phyloP scores from a whole-genome alignment of 2,113 vertebrate species.

The Abramis brama region DNA sequence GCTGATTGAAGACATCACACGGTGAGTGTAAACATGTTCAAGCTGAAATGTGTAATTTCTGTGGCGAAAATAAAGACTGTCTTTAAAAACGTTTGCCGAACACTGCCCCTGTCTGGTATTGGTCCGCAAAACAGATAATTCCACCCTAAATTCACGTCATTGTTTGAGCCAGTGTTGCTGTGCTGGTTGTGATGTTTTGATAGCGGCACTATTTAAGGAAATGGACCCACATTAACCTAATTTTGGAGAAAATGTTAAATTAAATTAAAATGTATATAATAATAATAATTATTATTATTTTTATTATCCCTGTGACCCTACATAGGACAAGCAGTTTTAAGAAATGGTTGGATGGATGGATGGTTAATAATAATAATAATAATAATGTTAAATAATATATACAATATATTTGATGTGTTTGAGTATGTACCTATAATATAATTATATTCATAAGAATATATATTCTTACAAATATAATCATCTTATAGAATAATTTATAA shows the following conservation, averaged over 20 bases:
- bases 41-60: slow-evolving; percentile 17
- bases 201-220: background rate
- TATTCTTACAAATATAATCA: background rate
- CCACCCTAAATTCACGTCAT: background rate
- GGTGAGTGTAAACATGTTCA: slow-evolving; percentile 73
- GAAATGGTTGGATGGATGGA: background rate
- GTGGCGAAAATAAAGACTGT: background rate
- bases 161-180: background rate
- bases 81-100: background rate
- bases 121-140: background rate
- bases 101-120: background rate
- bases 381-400: background rate
- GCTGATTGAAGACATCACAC: slow-evolving; percentile 97
- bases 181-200: background rate
- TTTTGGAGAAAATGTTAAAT: too few species aligned
- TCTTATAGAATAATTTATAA: background rate
- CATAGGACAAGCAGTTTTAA: background rate
- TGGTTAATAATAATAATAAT: background rate
- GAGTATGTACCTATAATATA: too few species aligned
- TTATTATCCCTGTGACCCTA: background rate
- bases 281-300: too few species aligned
- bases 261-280: too few species aligned
- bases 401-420: too few species aligned
- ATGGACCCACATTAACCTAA: background rate
- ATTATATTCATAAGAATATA: too few species aligned